Base-by-base conservation (phyloP, 2,113 vertebrate species). In the Clarias magur region DNA sequence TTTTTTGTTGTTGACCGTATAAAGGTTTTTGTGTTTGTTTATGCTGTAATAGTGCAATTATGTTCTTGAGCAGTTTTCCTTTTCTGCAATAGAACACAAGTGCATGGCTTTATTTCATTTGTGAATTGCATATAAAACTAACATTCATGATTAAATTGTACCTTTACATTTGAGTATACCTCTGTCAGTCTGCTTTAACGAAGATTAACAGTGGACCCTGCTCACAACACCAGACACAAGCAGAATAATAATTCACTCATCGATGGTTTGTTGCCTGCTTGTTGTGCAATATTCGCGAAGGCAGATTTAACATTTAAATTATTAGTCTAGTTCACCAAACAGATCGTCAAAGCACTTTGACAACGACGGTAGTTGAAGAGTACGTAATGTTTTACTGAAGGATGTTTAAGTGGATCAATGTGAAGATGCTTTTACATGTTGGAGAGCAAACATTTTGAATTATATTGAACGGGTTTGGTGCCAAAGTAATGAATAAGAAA, bases 91-190 rank as follows among this genome's bases (percentile, higher is more conserved):
- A 56, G 1, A 56, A 3, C 27, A 56, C 0, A 27, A 21, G 10
- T 23, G 78, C 78, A 80, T 80, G 78, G 8, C n/a, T 17, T 59
- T 27, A 56, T 76, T 54, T 56, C 25, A n/a, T 79, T 59, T 56
- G 21, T 53, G 53, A 54, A 25, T 80, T 80, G 27, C 56, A 80
- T 80, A 59, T 80, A 9, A 19, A 80, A 10, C 53, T 56, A 78
- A n/a, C 27, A 34, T 80, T 59, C 78, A 59, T 59, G 16, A 80
- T 83, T 54, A 65, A 83, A 65, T 83, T 54, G 62, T 30, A 83
- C 68, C 25, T 83, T 83, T 65, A 65, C 42, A 83, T 53, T 83
- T 67, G n/a, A 83, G 38, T 53, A 54, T 19, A 83, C 68, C n/a
- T 19, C 63, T 27, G 62, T 82, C 21, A 65, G 42, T 68, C 19